Percentiles rank a stretch among this genome's conserved stretches.
Conservation (phyloP, 2,888 invertebrate genomes). For the Thalpophila matura region DNA sequence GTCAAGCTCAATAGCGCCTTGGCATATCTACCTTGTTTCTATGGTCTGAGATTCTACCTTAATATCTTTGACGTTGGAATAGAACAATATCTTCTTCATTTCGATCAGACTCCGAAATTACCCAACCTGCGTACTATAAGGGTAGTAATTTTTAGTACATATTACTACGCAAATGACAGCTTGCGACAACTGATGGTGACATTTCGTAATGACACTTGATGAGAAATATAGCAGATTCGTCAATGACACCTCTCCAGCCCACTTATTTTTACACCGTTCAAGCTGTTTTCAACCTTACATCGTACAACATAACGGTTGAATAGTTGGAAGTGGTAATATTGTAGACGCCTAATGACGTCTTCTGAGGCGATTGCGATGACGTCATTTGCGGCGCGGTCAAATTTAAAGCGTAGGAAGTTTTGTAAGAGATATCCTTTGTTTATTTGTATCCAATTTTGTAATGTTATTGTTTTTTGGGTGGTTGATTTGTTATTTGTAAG, state of each 20-base stretch:
- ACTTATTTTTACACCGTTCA: neutral
- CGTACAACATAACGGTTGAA: neutral
- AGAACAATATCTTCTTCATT: slow-evolving; percentile 6
- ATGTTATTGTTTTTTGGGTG: neutral
- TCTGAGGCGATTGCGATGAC: slow-evolving; percentile 68
- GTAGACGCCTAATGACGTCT: slow-evolving; percentile 69
- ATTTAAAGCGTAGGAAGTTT: slow-evolving; percentile 44
- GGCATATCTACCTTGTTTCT: too few species aligned
- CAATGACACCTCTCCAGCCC: slow-evolving; percentile 67
- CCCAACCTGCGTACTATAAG: slow-evolving; percentile 12
- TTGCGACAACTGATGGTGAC: slow-evolving; percentile 44
- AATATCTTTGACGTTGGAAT: neutral
- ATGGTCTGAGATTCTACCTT: neutral
- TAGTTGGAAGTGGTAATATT: slow-evolving; percentile 9
- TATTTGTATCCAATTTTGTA: slow-evolving; percentile 1
- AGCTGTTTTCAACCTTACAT: slow-evolving; percentile 33
- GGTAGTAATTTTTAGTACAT: slow-evolving; percentile 33
- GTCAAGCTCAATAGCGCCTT: too few species aligned
- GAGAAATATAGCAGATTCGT: slow-evolving; percentile 75
- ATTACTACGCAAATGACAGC: slow-evolving; percentile 36
- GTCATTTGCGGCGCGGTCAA: slow-evolving; percentile 65
- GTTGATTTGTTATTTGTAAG: neutral
- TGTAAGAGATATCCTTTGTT: slow-evolving; percentile 42
- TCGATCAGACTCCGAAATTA: slow-evolving; percentile 20
- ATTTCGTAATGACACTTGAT: slow-evolving; percentile 71